Evolutionary conservation across 2,113 vertebrate species (phyloP).

Genomic region (Sula dactylatra): DNA sequence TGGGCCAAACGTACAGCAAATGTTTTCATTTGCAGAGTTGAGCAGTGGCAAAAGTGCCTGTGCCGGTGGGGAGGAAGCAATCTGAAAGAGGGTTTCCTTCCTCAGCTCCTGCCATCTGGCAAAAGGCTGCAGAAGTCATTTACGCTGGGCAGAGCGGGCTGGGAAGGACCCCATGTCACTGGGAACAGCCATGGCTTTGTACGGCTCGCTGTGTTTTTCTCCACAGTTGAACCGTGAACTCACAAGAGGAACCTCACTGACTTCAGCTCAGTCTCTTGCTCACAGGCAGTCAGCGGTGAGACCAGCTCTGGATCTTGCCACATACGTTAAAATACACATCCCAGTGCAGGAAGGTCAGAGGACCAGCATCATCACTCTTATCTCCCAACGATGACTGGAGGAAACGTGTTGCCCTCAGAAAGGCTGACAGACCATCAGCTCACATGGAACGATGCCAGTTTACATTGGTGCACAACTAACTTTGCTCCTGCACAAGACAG

Average conservation of each 20-base stretch:
- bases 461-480: neutral
- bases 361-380: fast-evolving
- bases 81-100: neutral
- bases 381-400: fast-evolving
- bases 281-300: fast-evolving
- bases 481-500: neutral
- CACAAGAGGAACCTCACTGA: neutral
- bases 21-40: neutral
- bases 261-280: neutral
- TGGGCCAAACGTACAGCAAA: neutral
- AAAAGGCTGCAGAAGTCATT: neutral
- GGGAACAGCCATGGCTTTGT: neutral
- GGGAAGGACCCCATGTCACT: neutral
- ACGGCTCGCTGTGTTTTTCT: fast-evolving
- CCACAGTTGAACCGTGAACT: neutral
- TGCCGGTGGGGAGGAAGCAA: neutral
- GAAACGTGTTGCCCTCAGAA: neutral
- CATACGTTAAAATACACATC: neutral
- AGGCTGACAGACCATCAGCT: neutral
- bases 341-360: neutral
- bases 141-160: fast-evolving
- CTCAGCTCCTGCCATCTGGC: neutral
- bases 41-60: neutral
- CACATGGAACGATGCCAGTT: fast-evolving
- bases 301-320: neutral